Percentiles rank a stretch among this genome's conserved stretches.
These are phyloP conservation scores for Budorcas taxicolor DNA, from an alignment of 2,113 vertebrate genomes.

Conservation along the genomic window DNA sequence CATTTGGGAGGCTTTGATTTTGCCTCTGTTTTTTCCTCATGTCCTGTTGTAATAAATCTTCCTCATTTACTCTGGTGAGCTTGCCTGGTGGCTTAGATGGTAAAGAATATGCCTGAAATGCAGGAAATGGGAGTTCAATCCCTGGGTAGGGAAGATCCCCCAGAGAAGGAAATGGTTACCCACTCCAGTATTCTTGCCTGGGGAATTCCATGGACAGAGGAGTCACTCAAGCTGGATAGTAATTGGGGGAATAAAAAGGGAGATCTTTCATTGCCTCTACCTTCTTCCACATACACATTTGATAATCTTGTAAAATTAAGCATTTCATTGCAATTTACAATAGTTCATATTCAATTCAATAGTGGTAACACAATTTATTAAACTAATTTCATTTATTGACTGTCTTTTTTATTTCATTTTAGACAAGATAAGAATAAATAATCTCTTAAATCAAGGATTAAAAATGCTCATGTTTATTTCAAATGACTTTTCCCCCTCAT, in stretches of 20 bases:
- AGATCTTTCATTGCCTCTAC: background rate
- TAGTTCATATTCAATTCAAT: background rate
- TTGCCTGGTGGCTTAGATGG: background rate
- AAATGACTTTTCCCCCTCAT: background rate
- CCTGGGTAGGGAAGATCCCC: background rate
- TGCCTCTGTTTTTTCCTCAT: background rate
- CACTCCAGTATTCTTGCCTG: background rate
- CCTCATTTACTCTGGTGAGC: no score
- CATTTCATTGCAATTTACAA: background rate
- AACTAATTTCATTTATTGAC: background rate
- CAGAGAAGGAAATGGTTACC: background rate
- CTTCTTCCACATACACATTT: background rate
- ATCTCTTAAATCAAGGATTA: background rate
- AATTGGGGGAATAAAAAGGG: background rate
- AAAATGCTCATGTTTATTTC: background rate
- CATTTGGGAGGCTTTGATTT: background rate
- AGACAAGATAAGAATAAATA: background rate
- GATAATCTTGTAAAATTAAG: background rate
- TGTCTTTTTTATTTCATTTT: background rate
- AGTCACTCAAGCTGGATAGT: background rate
- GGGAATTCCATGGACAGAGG: background rate
- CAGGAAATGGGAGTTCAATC: background rate
- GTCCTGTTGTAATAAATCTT: background rate
- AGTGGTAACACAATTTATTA: background rate
- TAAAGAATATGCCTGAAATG: background rate